Evolutionary conservation across 2,113 vertebrate genomes (phyloP), one percentile per base, ranked within the genome.

Genomic region (Vireo altiloquus): DNA sequence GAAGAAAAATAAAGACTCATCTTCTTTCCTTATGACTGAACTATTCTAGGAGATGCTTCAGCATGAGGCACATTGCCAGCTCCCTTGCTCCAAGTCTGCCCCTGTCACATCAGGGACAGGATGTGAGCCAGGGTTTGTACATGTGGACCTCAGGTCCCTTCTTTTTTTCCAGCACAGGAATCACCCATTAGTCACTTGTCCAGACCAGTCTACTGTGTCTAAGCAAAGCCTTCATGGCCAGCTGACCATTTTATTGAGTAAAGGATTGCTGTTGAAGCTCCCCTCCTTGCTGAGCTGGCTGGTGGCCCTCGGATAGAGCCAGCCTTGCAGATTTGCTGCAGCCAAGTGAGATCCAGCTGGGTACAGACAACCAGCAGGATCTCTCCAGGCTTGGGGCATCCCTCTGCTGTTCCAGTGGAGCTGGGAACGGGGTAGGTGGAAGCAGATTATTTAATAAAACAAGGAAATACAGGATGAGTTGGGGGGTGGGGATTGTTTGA

Each of bases 1-100:
- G 79, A 96, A 93, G 79, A 83, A 92, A 95, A 95, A 95, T 28
- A 81, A 49, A 94, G 75, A 77, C 65, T 95, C 47, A 17, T 94
- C 83, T 72, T 76, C 84, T 89, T 82, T 74, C 60, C 65, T 93
- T 82, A 35, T 30, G 76, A 89, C 87, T 56, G 78, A 91, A 56
- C 57, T 93, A 69, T 94, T 94, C 92, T 96, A 77, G 86, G 94
- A 95, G 85, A 89, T 68, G 83, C 65, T 89, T 96, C 92, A 87
- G 92, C 23, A 2, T 18, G 56, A 84, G 94, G 94, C 92, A n/a
- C 1, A 3, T 42, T 84, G 89, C 95, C 96, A 97, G 37, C 94
- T 95, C 72, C 86, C 47, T 92, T 90, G 92, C 94, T 96, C 89
- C 63, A 19, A 90, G 89, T 39, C 77, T 95, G 91, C 83, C 89